These are phyloP conservation scores for Drosophila picticornis DNA, from an alignment of 2,888 invertebrate species.

Conservation along the genomic window DNA sequence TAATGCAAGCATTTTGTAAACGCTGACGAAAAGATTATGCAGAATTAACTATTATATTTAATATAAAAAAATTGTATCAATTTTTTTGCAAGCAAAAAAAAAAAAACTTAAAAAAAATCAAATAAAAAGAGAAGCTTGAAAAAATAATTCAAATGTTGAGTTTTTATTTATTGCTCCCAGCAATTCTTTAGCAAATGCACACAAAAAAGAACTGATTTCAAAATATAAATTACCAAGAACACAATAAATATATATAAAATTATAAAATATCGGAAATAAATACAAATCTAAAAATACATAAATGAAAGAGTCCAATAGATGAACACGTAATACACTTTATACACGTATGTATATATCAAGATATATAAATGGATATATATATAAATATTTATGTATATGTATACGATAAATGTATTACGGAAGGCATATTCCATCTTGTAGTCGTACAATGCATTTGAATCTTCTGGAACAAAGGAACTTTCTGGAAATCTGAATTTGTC, in stretches of 20 bases:
- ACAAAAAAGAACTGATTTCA: neutral
- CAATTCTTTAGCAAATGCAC: conserved; percentile 17
- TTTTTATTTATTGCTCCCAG: conserved; percentile 25
- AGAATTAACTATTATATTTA: conserved; percentile 27
- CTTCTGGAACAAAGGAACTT: conserved; percentile 31
- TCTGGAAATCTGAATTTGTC: conserved; percentile 25
- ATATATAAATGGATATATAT: neutral
- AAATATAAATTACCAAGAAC: neutral
- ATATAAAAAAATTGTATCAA: conserved; percentile 78
- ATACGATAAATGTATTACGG: conserved; percentile 23
- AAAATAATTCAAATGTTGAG: neutral
- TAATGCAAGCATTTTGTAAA: conserved; percentile 47
- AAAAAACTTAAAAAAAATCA: conserved; percentile 28
- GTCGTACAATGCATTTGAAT: conserved; percentile 23
- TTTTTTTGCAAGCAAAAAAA: conserved; percentile 72
- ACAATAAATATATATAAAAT: neutral
- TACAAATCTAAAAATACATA: conserved; percentile 35
- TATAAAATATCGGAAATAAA: conserved; percentile 40
- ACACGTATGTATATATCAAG: neutral
- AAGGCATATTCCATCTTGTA: conserved; percentile 12
- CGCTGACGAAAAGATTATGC: conserved; percentile 29
- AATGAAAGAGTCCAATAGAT: conserved; percentile 12
- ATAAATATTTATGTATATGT: neutral
- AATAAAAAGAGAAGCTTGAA: conserved; percentile 7
- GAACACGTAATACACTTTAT: neutral